Evolutionary conservation across 2,797 vertebrate species (phyloP), one percentile per base, ranked within the genome.

Genomic region (Delichon dasypus): DNA sequence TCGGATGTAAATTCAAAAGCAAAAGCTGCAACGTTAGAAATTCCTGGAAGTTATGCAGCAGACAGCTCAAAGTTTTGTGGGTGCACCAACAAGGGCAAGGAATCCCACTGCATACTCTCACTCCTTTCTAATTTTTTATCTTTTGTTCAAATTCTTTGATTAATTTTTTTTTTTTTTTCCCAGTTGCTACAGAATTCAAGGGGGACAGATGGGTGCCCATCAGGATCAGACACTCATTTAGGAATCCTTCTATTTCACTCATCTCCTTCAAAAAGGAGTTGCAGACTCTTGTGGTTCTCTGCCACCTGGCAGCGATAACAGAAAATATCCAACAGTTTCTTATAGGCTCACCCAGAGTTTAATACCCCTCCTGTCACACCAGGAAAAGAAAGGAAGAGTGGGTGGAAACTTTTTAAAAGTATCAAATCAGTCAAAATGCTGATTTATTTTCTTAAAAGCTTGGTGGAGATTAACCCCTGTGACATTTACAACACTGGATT

Each of bases 401-500:
- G 95, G 95, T 93, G 95, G 90, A 97, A 97, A 97, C 90, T 97
- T 96, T 95, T 94, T 94, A 25, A 15, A 94, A 95, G 93, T 96
- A 96, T 95, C 88, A 87, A 96, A 94, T 95, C 94, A 94, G 90
- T 87, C 67, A 82, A 94, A 97, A 95, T 89, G 93, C 93, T 92
- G 94, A 96, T 95, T 97, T 96, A 95, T 96, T 97, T 95, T 96
- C 95, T 95, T 96, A 96, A 97, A 97, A 95, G 96, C 94, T 90
- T 47, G 71, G 84, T 93, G 89, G 88, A 95, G 96, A 96, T 96
- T 95, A 97, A 97, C 95, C 95, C 68, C 96, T 83, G 90, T 96
- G 95, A 94, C 95, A 95, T 97, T 97, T 96, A 93, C 94, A 95
- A 88, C 95, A 88, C 90, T 27, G 76, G 76, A 57, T 79, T 57